phyloP scores from a whole-genome alignment of 2,888 invertebrate species.

The Lasioglossum lativentre region DNA sequence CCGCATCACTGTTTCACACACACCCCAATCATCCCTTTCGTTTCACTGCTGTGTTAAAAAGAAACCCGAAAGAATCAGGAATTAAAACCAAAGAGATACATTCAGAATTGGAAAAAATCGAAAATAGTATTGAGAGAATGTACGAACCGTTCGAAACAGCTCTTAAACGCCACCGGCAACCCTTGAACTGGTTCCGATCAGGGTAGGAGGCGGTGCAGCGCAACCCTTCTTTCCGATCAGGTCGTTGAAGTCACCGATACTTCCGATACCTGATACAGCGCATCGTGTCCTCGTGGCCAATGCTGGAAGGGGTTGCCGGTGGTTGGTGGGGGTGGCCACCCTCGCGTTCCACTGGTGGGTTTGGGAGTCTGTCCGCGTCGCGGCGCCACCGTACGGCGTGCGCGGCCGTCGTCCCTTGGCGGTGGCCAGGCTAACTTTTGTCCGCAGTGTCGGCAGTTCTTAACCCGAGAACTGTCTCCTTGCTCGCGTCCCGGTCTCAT shows the following conservation, averaged over 20 bases:
- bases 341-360: constrained; percentile 77
- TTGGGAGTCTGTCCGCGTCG: constrained; percentile 72
- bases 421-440: constrained; percentile 63
- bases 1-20: neutral
- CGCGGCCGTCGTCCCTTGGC: constrained; percentile 74
- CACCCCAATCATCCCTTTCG: neutral
- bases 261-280: constrained; percentile 82
- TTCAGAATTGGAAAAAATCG: neutral
- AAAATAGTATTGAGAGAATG: neutral
- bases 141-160: neutral
- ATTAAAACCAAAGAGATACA: neutral
- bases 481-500: constrained; percentile 9
- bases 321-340: constrained; percentile 78
- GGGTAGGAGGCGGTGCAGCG: constrained; percentile 26
- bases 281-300: constrained; percentile 72
- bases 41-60: neutral
- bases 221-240: constrained; percentile 83
- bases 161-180: neutral
- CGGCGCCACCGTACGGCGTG: constrained; percentile 83
- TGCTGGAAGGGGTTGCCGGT: constrained; percentile 69
- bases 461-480: constrained; percentile 4
- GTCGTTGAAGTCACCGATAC: constrained; percentile 85
- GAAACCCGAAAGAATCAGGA: neutral
- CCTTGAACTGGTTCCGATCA: neutral
- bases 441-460: constrained; percentile 39